Conservation (phyloP, 2,113 vertebrate genomes). For the Corydoras maculifer region DNA sequence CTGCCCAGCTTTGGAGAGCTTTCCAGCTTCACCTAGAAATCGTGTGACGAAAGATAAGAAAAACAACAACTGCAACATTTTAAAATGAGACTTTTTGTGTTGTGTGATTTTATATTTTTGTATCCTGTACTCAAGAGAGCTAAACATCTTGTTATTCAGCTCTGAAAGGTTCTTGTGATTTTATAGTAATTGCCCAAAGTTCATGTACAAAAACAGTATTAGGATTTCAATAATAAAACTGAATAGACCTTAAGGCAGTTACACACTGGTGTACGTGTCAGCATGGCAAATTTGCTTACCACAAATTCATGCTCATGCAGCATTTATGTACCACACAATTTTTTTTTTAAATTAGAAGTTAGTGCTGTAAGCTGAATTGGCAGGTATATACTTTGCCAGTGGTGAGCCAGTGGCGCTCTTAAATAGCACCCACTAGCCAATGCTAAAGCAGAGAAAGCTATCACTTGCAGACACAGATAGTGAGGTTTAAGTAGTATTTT, state of each 20-base stretch:
- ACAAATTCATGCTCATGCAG: not conserved
- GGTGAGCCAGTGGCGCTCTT: slow-evolving; percentile 25
- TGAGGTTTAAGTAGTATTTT: slow-evolving; percentile 51
- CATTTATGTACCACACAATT: not conserved
- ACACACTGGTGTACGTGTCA: not conserved
- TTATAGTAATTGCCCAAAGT: too few species aligned
- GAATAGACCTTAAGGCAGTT: not conserved
- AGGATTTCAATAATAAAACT: not conserved
- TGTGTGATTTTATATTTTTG: too few species aligned
- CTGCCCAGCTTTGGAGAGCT: too few species aligned
- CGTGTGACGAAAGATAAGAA: too few species aligned
- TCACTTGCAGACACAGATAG: slow-evolving; percentile 44
- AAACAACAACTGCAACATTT: too few species aligned
- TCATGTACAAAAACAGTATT: too few species aligned
- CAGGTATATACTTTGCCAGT: slow-evolving; percentile 35
- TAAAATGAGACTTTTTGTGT: too few species aligned
- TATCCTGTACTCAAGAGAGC: too few species aligned
- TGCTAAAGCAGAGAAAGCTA: slow-evolving; percentile 28
- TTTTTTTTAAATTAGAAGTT: slow-evolving; percentile 5
- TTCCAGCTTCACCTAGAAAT: too few species aligned
- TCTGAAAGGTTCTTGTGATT: too few species aligned
- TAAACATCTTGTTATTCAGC: too few species aligned
- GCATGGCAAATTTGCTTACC: not conserved
- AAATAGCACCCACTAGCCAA: slow-evolving; percentile 27
- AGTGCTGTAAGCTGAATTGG: slow-evolving; percentile 13